Base-by-base conservation (phyloP, 2,888 invertebrate genomes). In the Coleophora deauratella region DNA sequence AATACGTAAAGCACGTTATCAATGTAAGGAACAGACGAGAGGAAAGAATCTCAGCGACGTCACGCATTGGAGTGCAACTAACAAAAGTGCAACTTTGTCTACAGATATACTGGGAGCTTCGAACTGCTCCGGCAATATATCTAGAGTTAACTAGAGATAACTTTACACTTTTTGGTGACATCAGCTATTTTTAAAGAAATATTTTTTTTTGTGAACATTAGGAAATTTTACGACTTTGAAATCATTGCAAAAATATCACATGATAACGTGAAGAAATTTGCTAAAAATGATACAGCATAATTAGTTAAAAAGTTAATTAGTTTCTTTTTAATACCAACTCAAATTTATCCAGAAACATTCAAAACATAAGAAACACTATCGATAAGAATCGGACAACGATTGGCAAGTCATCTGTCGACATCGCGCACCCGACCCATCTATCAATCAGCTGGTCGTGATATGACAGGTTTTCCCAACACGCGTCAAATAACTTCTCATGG, bases 41-140 rank as follows among this genome's bases (percentile, higher is more conserved):
- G 58, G 62, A 64, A 60, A 60, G 59, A 68, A 63, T 59, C 55
- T 57, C 57, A 54, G 59, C 56, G 57, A 69, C 70, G 73, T 79
- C 77, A 70, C 68, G 71, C 68, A 72, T 63, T 54, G 59, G 54
- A 61, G 56, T 60, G 54, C 59, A 37, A 35, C 37, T 35, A 45
- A 41, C 58, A 56, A 68, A 64, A 68, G 61, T 64, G 73, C 72
- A 78, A 81, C 77, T 79, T 79, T 71, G 78, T 76, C 62, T 61
- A 45, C 54, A 52, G 55, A 62, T 66, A 65, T 50, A 55, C 59
- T 53, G 54, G 21, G 56, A 59, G 62, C 59, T 63, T 65, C 62
- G 59, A 71, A 72, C 64, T 71, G 60, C 63, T 68, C 54, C 57
- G 61, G 62, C 62, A 69, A 71, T 74, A 73, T 72, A 76, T 75